phyloP scores from a whole-genome alignment of 2,797 vertebrate genomes.

The Rhincodon typus region DNA sequence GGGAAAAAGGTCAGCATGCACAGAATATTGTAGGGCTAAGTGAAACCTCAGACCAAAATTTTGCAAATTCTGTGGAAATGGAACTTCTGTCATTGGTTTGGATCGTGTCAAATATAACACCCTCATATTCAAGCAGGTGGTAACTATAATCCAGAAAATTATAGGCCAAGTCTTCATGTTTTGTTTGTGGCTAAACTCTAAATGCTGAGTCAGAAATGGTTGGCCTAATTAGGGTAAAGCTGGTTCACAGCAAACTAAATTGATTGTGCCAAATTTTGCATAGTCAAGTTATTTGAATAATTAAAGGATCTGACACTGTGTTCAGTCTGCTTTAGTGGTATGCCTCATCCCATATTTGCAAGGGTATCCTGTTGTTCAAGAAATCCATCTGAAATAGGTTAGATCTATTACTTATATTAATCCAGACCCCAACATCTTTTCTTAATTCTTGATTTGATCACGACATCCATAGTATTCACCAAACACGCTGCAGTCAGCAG shows the following conservation, averaged over 20 bases:
- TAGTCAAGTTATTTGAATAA: neutral
- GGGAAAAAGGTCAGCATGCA: neutral
- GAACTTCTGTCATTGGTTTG: neutral
- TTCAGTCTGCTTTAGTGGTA: neutral
- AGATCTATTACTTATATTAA: neutral
- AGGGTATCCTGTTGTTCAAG: neutral
- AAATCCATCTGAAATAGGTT: neutral
- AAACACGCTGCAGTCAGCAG: neutral
- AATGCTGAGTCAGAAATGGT: neutral
- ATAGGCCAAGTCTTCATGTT: neutral
- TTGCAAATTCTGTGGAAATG: neutral
- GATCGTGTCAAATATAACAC: neutral
- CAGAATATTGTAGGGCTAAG: neutral
- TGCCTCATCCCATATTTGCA: neutral
- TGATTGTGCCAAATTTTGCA: neutral
- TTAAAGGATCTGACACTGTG: neutral
- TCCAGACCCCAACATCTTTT: neutral
- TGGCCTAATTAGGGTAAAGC: neutral
- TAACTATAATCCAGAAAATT: neutral
- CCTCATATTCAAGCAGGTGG: neutral
- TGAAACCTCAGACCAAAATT: neutral
- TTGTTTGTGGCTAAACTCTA: neutral
- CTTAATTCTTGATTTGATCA: neutral
- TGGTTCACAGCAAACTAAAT: neutral
- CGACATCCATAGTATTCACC: neutral